phyloP scores from a whole-genome alignment of 1,140 invertebrate species.

The Ceratosolen fusciceps region DNA sequence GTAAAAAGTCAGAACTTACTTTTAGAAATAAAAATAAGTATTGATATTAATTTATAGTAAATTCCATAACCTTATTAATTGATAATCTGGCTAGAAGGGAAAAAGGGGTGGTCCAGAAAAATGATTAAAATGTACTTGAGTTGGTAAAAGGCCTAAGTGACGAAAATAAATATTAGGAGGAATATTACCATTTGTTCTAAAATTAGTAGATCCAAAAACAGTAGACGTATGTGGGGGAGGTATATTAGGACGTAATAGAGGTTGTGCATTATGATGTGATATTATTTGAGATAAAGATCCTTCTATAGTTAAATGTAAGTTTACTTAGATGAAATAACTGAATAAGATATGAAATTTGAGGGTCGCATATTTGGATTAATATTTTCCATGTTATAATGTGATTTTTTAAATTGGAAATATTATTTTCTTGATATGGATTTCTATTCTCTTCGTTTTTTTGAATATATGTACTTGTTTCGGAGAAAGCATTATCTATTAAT shows the following conservation, averaged over 20 bases:
- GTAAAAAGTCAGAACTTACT: no score
- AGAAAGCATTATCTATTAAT: conserved; percentile 51
- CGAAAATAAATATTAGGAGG: conserved; percentile 63
- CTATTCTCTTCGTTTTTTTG: conserved; percentile 57
- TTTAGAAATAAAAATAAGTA: no score
- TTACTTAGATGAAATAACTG: conserved; percentile 4
- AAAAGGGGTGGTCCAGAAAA: conserved; percentile 62
- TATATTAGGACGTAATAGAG: conserved; percentile 25
- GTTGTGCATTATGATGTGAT: conserved; percentile 53
- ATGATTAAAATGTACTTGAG: conserved; percentile 56
- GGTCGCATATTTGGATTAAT: conserved; percentile 62
- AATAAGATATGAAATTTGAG: conserved; percentile 51
- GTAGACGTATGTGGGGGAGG: conserved; percentile 52
- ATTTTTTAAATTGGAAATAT: conserved; percentile 53
- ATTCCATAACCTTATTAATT: no score
- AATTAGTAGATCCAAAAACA: conserved; percentile 61
- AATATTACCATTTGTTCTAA: conserved; percentile 59
- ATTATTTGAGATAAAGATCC: conserved; percentile 57
- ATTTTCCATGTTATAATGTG: conserved; percentile 66
- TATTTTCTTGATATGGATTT: conserved; percentile 51
- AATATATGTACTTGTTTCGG: conserved; percentile 55
- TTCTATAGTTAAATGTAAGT: conserved; percentile 54
- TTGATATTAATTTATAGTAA: no score
- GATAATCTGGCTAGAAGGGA: no score
- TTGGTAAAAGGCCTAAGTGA: conserved; percentile 61